A percentile compares a stretch with the other conserved stretches of the same genome.
These are phyloP conservation scores for Eumeta japonica DNA, from an alignment of 1,140 invertebrate genomes.

Conservation along the genomic window DNA sequence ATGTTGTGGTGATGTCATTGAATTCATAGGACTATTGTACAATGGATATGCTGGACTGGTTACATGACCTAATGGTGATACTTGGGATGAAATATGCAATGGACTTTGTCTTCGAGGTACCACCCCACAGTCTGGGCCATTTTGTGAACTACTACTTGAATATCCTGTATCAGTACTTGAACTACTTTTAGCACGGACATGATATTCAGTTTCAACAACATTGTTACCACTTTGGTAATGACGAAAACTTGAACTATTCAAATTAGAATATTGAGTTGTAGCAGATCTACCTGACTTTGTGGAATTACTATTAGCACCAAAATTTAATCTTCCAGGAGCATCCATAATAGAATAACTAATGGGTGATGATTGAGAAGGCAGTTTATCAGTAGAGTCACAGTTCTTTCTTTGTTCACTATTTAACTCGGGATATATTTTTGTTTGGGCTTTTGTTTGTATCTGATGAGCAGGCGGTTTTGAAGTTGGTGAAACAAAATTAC, in stretches of 20 bases:
- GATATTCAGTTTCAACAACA: conserved; percentile 64
- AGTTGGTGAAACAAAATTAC: conserved; percentile 58
- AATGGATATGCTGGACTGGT: conserved; percentile 74
- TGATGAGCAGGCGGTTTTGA: conserved; percentile 56
- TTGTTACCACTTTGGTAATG: conserved; percentile 62
- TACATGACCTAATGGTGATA: conserved; percentile 65
- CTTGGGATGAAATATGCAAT: conserved; percentile 65
- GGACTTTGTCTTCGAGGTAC: conserved; percentile 69
- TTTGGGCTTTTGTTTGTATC: conserved; percentile 68
- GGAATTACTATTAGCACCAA: conserved; percentile 55
- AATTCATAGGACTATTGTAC: conserved; percentile 76
- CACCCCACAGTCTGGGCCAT: conserved; percentile 66
- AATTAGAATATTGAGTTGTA: conserved; percentile 38
- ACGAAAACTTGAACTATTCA: conserved; percentile 58
- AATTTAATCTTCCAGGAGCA: conserved; percentile 61
- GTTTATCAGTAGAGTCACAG: conserved; percentile 54
- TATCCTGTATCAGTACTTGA: conserved; percentile 64
- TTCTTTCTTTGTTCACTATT: conserved; percentile 56
- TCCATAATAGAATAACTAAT: conserved; percentile 77
- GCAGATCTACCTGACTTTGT: conserved; percentile 41
- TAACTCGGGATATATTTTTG: conserved; percentile 68
- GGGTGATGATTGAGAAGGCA: conserved; percentile 69
- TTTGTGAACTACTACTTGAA: conserved; percentile 63
- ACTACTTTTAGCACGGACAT: conserved; percentile 64
- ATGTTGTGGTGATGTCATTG: conserved; percentile 69